phyloP scores from a whole-genome alignment of 2,888 invertebrate species.

The Polymixis lichenea region DNA sequence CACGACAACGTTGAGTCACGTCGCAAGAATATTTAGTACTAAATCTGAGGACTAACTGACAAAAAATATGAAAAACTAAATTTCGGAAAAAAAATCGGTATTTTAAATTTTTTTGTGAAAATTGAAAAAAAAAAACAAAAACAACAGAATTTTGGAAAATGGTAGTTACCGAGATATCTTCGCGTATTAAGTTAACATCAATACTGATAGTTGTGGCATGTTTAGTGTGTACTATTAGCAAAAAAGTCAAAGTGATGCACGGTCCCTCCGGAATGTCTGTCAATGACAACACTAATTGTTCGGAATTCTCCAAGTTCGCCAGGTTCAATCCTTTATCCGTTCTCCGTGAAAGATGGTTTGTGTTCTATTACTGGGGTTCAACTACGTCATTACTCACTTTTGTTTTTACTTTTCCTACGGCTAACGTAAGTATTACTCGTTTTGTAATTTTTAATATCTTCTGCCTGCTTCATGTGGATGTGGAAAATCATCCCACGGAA shows the following conservation, averaged over 20 bases:
- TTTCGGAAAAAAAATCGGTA: too few species aligned
- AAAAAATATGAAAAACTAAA: too few species aligned
- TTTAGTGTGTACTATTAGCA: constrained; percentile 28
- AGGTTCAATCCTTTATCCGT: constrained; percentile 81
- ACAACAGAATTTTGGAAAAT: background rate
- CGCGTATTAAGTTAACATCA: constrained; percentile 14
- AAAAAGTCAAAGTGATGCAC: constrained; percentile 22
- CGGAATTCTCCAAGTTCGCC: constrained; percentile 74
- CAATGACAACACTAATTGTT: constrained; percentile 72
- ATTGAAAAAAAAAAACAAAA: too few species aligned
- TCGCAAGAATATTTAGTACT: background rate
- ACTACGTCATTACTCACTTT: constrained; percentile 36
- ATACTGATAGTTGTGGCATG: constrained; percentile 19
- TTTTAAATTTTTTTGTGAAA: too few species aligned
- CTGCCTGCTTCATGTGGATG: too few species aligned
- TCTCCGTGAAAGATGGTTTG: constrained; percentile 73
- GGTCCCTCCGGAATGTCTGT: constrained; percentile 66
- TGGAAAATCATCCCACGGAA: too few species aligned
- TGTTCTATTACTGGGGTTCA: constrained; percentile 78
- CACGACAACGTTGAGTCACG: background rate
- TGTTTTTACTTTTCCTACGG: constrained; percentile 70
- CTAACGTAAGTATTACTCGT: constrained; percentile 68
- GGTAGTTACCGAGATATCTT: background rate
- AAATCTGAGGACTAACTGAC: too few species aligned
- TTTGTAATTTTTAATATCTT: too few species aligned